Evolutionary conservation across 2,113 vertebrate species (phyloP), one percentile per base, ranked within the genome.

Genomic region (Notothenia rossii): DNA sequence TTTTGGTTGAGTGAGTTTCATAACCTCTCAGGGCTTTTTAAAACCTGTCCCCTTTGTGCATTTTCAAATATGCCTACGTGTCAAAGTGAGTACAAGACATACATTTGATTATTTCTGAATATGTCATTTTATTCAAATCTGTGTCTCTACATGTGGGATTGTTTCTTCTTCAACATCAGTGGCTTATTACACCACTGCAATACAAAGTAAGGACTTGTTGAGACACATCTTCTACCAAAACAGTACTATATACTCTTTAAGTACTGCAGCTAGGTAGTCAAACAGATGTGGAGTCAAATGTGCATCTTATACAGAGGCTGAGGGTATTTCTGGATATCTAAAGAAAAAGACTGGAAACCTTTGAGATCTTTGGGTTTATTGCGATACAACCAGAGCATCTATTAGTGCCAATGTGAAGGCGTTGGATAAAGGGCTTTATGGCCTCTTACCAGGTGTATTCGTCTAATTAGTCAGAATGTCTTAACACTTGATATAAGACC

Each of bases 1-100:
- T 79, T 51, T 79, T 79, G 61, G 20, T 67, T 77, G 63, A 82
- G 73, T 79, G 60, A 77, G 56, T 63, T 82, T 53, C 75, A 33
- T 51, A 60, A 62, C 69, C 85, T 80, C 53, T 33, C 49, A 63
- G 64, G 12, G 29, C 66, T 14, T 64, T 64, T 69, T 25, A 56
- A 76, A 29, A 29, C 29, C 29, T 29, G 29, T 29, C 56, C 67
- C 46, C 53, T 20, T 61, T 69, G 72, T 75, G 18, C 33, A 17
- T 18, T 58, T 78, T 78, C 29, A 78, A 63, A 72, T 67, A 29
- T 14, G 59, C 48, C 33, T 0, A 15, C 10, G 22, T 20, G 54
- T 81, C 49, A 51, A 63, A 49, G 36, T 2, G 61, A 72, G 68
- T 51, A 49, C 45, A 82, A 79, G 29, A 84, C 70, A 46, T 18